Evolutionary conservation across 2,113 vertebrate species (phyloP), one percentile per base, ranked within the genome.

Genomic region (Sigmodon hispidus): DNA sequence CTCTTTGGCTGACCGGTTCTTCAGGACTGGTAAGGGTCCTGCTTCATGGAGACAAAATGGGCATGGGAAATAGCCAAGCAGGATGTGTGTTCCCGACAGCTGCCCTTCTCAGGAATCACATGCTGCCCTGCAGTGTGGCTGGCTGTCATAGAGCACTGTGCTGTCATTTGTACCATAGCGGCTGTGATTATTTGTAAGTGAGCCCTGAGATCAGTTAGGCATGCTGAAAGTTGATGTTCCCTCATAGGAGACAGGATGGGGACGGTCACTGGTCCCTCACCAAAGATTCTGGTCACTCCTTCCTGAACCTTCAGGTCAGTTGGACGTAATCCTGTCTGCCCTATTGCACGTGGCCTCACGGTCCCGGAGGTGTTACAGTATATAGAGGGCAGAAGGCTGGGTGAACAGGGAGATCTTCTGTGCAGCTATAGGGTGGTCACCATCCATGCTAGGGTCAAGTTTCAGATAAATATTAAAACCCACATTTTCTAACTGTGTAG

Each of bases 31-130:
- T 8, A 40, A 73, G 15, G 43, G 16, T 50, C 57, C 52, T 31
- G 59, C 31, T 36, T 40, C 29, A 2, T 5, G 5, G 45, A 40
- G 15, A 79, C 45, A 50, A 4, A 26, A 73, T 0, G 7, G 48
- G 48, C 70, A 3, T 22, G 50, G 63, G 81, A 73, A 81, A 52
- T 0, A 5, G 34, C 2, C 3, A 5, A 15, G 15, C 40, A 15
- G 87, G 48, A 12, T 13, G 10, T 9, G 29, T 21, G 10, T 19
- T 26, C 34, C 19, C 1, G 7, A 12, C 3, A 17, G 5, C 81
- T 29, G 2, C 9, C 2, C 5, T 15, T n/a, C 13, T 2, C 8
- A 40, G 45, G 70, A 24, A 16, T 10, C 15, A 5, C 17, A 5
- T 3, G 36, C 43, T 11, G 11, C 1, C 31, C 50, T 79, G 34